Conservation (phyloP, 2,113 vertebrate genomes). For the Scartelaos histophorus region DNA sequence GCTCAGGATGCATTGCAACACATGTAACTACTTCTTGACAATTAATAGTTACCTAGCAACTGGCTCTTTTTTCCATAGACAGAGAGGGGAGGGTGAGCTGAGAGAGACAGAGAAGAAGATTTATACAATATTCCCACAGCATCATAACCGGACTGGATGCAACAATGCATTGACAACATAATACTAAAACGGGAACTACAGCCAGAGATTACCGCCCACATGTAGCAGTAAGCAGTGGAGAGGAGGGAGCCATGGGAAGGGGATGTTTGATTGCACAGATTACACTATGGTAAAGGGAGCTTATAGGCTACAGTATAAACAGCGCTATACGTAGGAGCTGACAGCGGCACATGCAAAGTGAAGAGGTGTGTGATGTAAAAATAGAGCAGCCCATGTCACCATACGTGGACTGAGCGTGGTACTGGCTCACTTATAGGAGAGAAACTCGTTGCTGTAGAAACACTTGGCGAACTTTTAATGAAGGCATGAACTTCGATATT, state of each 20-base stretch:
- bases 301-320: background rate
- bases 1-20: constrained; percentile 76
- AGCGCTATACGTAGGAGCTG: constrained; percentile 2
- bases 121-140: constrained; percentile 69
- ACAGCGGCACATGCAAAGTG: constrained; percentile 18
- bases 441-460: constrained; percentile 71
- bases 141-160: constrained; percentile 74
- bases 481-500: constrained; percentile 60
- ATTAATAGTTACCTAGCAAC: constrained; percentile 87
- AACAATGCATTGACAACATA: constrained; percentile 76
- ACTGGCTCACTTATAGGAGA: constrained; percentile 8
- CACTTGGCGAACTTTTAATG: constrained; percentile 74
- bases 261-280: constrained; percentile 45
- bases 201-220: constrained; percentile 75
- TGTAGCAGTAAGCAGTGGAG: constrained; percentile 33
- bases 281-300: constrained; percentile 31
- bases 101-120: constrained; percentile 49
- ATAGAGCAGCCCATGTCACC: constrained; percentile 13
- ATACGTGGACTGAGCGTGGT: constrained; percentile 33
- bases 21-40: constrained; percentile 84
- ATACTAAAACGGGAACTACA: constrained; percentile 77
- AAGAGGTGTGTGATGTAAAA: constrained; percentile 11
- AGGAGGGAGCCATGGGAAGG: constrained; percentile 14
- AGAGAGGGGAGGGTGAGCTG: constrained; percentile 29
- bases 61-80: constrained; percentile 73